phyloP scores from a whole-genome alignment of 2,797 vertebrate genomes.

The Chromis chromis region DNA sequence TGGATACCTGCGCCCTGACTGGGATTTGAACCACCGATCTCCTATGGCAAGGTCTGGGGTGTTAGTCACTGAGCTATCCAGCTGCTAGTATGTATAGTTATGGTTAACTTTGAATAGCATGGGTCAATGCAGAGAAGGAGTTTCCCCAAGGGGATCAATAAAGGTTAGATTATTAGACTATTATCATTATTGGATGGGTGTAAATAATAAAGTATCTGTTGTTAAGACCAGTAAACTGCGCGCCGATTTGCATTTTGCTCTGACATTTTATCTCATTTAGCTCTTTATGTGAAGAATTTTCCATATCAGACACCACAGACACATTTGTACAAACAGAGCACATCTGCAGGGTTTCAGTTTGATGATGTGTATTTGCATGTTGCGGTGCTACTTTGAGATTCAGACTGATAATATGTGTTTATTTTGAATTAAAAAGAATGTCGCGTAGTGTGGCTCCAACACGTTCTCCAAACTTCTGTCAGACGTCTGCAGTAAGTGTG shows the following conservation, averaged over 20 bases:
- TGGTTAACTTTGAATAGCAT: too few relatives aligned
- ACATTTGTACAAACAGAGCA: constrained; percentile 15
- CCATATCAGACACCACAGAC: neutral
- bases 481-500: constrained; percentile 25
- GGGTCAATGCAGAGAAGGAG: too few relatives aligned
- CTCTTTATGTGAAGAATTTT: neutral
- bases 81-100: too few relatives aligned
- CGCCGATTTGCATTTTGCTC: neutral
- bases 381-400: constrained; percentile 17
- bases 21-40: too few relatives aligned
- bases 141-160: too few relatives aligned
- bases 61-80: too few relatives aligned
- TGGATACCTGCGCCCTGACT: too few relatives aligned
- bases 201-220: neutral
- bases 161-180: too few relatives aligned
- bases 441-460: neutral
- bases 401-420: constrained; percentile 29
- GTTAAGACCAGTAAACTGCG: neutral
- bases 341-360: neutral
- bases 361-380: neutral
- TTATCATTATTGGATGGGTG: neutral
- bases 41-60: too few relatives aligned
- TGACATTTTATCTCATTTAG: neutral
- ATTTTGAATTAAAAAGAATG: constrained; percentile 21
- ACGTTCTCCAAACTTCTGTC: constrained; percentile 50